A percentile compares a stretch with the other conserved stretches of the same genome.
Conservation (phyloP, 2,888 invertebrate genomes). For the Cyclophora albipunctata region DNA sequence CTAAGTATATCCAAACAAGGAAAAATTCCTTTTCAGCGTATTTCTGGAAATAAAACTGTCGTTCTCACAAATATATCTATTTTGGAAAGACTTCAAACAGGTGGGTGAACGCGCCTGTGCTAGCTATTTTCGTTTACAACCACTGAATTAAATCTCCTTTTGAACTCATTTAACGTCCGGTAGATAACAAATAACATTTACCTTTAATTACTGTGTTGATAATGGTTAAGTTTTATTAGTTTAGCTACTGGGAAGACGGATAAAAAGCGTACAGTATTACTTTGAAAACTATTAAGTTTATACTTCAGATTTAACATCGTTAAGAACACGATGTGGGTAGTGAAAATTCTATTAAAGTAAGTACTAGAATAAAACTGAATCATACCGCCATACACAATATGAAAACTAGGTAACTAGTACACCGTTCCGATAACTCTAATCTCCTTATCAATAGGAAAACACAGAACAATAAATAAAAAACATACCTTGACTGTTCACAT, state of each 20-base stretch:
- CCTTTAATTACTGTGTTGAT: slow-evolving; percentile 20
- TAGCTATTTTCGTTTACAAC: slow-evolving; percentile 42
- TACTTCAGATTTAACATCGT: no score
- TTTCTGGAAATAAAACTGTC: slow-evolving; percentile 51
- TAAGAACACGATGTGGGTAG: no score
- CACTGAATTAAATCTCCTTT: slow-evolving; percentile 51
- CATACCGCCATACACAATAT: no score
- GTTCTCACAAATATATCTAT: slow-evolving; percentile 47
- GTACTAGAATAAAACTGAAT: no score
- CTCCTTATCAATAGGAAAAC: slow-evolving; percentile 16
- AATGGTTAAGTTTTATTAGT: slow-evolving; percentile 14
- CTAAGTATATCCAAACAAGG: not conserved
- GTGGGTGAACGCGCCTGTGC: slow-evolving; percentile 23
- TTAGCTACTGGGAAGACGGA: not conserved
- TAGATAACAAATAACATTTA: slow-evolving; percentile 47
- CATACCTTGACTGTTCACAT: slow-evolving; percentile 58
- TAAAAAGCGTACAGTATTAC: no score
- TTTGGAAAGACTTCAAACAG: slow-evolving; percentile 25
- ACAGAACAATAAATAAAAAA: slow-evolving; percentile 18
- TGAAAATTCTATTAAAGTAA: no score
- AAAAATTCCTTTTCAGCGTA: slow-evolving; percentile 20
- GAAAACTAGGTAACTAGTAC: no score
- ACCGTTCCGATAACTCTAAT: no score
- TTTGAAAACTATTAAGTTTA: no score
- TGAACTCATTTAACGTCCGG: slow-evolving; percentile 44